Evolutionary conservation across 2,888 invertebrate genomes (phyloP).

Genomic region (Cataglyphis rosenhaueri): DNA sequence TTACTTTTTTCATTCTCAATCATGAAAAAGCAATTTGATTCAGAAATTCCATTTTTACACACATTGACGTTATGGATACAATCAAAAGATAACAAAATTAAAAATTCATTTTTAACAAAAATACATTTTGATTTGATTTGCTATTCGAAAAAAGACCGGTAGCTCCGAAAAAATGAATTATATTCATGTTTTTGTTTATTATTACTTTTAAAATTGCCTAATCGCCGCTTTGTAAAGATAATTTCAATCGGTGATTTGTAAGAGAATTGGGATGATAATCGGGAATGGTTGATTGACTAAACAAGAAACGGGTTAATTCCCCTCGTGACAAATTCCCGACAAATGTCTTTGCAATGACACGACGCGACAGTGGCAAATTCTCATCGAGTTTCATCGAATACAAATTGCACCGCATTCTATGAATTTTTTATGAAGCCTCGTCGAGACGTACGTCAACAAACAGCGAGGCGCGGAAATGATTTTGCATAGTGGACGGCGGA

Average conservation of each 20-base stretch:
- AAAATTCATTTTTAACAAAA: neutral
- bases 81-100: neutral
- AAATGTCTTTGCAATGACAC: slow-evolving; percentile 12
- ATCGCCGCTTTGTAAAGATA: neutral
- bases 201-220: neutral
- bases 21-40: slow-evolving; percentile 1
- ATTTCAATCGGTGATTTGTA: slow-evolving; percentile 14
- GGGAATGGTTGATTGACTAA: slow-evolving; percentile 17
- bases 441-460: slow-evolving; percentile 44
- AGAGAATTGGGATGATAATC: slow-evolving; percentile 46
- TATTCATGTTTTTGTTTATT: neutral
- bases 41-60: neutral
- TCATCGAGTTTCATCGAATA: slow-evolving; percentile 38
- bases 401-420: slow-evolving; percentile 36
- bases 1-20: slow-evolving; percentile 12
- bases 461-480: slow-evolving; percentile 36
- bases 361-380: slow-evolving; percentile 26
- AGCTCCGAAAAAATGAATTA: neutral
- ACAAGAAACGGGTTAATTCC: slow-evolving; percentile 54
- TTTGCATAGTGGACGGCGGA: slow-evolving; percentile 20
- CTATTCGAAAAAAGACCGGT: neutral
- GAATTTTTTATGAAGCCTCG: slow-evolving; percentile 56
- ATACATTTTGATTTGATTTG: neutral
- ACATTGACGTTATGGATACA: neutral
- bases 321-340: slow-evolving; percentile 46